Conservation (phyloP, 2,797 vertebrate species). For the Eupleurogrammus muticus region DNA sequence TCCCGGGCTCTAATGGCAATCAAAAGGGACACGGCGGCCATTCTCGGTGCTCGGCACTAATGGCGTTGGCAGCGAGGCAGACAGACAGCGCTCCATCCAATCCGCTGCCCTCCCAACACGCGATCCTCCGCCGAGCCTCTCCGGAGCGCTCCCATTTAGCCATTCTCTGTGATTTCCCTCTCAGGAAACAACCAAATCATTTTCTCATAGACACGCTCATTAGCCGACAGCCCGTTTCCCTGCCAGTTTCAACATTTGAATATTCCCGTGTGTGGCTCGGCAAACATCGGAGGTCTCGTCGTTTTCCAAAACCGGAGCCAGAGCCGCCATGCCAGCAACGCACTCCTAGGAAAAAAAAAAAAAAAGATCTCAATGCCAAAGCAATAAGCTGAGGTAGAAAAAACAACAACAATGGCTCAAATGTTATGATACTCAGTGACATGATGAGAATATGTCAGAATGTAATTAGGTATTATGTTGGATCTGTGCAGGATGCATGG, state of each 20-base stretch:
- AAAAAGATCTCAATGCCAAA: slow-evolving; percentile 74
- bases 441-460: slow-evolving; percentile 73
- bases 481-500: slow-evolving; percentile 35
- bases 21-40: slow-evolving; percentile 74
- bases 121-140: slow-evolving; percentile 70
- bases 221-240: slow-evolving; percentile 82
- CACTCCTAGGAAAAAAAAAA: slow-evolving; percentile 75
- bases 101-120: slow-evolving; percentile 68
- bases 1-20: slow-evolving; percentile 75
- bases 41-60: slow-evolving; percentile 78
- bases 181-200: slow-evolving; percentile 86
- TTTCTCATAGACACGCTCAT: slow-evolving; percentile 85
- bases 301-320: slow-evolving; percentile 81
- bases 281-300: slow-evolving; percentile 82
- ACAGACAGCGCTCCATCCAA: slow-evolving; percentile 73
- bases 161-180: slow-evolving; percentile 86
- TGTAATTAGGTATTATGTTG: slow-evolving; percentile 71
- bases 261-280: slow-evolving; percentile 84
- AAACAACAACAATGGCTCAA: slow-evolving; percentile 70
- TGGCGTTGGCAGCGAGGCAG: slow-evolving; percentile 79
- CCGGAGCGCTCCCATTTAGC: slow-evolving; percentile 84
- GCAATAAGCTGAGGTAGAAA: slow-evolving; percentile 75
- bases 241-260: slow-evolving; percentile 85
- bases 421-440: slow-evolving; percentile 73
- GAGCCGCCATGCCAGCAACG: slow-evolving; percentile 76